Base-by-base conservation (phyloP, 2,113 vertebrate species). In the Albula glossodonta region DNA sequence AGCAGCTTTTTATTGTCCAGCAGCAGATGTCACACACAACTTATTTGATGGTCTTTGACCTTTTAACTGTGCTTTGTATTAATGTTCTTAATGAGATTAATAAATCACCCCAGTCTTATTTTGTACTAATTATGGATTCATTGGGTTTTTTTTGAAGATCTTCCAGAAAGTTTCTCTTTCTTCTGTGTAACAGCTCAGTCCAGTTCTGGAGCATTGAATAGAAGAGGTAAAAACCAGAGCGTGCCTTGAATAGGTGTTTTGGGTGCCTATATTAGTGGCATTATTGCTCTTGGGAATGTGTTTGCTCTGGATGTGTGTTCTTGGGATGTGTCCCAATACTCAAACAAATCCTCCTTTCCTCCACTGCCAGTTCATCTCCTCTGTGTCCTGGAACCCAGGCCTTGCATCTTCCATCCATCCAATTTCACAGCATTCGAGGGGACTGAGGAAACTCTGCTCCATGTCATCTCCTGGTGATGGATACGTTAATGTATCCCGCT, bases 1-100 rank as follows among this genome's bases (percentile, higher is more conserved):
- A 96, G 96, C 94, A 90, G 91, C 90, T 90, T 92, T 90, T 91
- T 91, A 91, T 95, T 95, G 93, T 92, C 89, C 95, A 90, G 91
- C 95, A 96, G 96, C 95, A 92, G 91, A 91, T 89, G 95, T 93
- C 94, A 95, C 95, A 93, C 3, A 78, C 4, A 25, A 95, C 94
- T 96, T 94, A 94, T 96, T 96, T 95, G 96, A 96, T 95, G 95
- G 96, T 96, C 94, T 95, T 96, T 97, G 97, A 97, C 97, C 97
- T 97, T 98, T 96, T 97, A 97, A 92, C 95, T 96, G 95, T 96
- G 96, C 96, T 98, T 98, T 98, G 96, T 99, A 98, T 98, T 97
- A 96, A 97, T 97, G 97, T 97, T 97, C 96, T 97, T 97, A 97
- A 97, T 96, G 96, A 97, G 96, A 98, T 97, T 97, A 99, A 99